Conservation (phyloP, 2,888 invertebrate genomes). For the Perizoma flavofasciatum region DNA sequence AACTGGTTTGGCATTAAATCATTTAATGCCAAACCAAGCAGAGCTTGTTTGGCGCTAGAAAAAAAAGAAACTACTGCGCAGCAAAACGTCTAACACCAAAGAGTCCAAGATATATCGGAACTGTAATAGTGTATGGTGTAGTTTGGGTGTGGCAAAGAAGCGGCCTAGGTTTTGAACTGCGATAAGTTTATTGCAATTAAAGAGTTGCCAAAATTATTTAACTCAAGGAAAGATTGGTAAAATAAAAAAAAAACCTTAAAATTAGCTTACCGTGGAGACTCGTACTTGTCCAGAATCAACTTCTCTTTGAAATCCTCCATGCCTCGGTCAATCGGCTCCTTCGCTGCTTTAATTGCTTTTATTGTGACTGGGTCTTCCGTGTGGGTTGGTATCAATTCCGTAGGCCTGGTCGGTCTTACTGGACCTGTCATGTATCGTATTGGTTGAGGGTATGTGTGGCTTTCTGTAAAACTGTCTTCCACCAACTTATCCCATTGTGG, state of each 20-base stretch:
- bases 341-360: not conserved
- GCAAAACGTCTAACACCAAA: no score
- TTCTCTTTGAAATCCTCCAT: slow-evolving; percentile 44
- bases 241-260: not conserved
- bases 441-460: slow-evolving; percentile 17
- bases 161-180: no score
- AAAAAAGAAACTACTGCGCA: no score
- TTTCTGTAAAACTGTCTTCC: slow-evolving; percentile 1
- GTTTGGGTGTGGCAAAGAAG: no score
- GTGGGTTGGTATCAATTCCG: not conserved
- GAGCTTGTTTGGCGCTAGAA: no score
- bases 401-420: slow-evolving; percentile 17
- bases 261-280: slow-evolving; percentile 36
- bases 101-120: no score
- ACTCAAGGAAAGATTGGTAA: no score
- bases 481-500: not conserved
- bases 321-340: slow-evolving; percentile 10
- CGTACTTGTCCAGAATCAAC: slow-evolving; percentile 42
- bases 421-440: slow-evolving; percentile 18
- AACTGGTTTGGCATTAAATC: no score
- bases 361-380: not conserved
- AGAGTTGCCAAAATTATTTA: no score
- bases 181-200: no score
- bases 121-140: no score
- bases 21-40: no score